Evolutionary conservation across 1,140 invertebrate species (phyloP), one percentile per base, ranked within the genome.

Genomic region (Zaprionus lachaisei): DNA sequence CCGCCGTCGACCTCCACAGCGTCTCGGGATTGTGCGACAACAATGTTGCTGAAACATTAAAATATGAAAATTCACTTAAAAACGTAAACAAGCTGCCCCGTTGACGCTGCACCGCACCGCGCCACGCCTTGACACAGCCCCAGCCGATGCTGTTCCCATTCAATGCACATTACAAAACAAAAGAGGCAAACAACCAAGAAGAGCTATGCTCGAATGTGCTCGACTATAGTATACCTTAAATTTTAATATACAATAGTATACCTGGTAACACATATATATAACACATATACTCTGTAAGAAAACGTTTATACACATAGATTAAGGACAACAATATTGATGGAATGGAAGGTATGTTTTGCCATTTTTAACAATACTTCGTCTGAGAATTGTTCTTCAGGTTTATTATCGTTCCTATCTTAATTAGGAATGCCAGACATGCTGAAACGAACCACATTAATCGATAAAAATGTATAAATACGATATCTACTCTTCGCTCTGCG

Each of bases 51-150:
- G 31, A 90, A 79, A 89, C 85, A 90, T 90, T 77, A 89, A 89
- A 89, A 89, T 89, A 89, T 89, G 85, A 80, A 89, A 90, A 90
- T 90, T 89, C 85, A 89, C 85, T 90, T 84, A 90, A 81, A 82
- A 89, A 90, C 73, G 85, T 90, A 90, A 90, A 89, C 85, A 90
- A 81, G 75, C 44, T 34, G 47, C 9, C n/a, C 41, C 22, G 12
- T n/a, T 73, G 15, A 20, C 28, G 17, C 14, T 73, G 12, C 22
- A 20, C 47, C 20, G 9, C 11, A 41, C 15, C 4, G 9, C 11
- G 14, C 24, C 17, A 20, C 22, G 20, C 17, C 49, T 2, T 22
- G 66, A 22, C 26, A 15, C n/a, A 56, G 44, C 38, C 28, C 54
- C 11, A n/a, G 41, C 24, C 20, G 17, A 34, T 49, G 41, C 54